These are phyloP conservation scores for Macquaria australasica DNA, from an alignment of 2,113 vertebrate species.

Conservation along the genomic window DNA sequence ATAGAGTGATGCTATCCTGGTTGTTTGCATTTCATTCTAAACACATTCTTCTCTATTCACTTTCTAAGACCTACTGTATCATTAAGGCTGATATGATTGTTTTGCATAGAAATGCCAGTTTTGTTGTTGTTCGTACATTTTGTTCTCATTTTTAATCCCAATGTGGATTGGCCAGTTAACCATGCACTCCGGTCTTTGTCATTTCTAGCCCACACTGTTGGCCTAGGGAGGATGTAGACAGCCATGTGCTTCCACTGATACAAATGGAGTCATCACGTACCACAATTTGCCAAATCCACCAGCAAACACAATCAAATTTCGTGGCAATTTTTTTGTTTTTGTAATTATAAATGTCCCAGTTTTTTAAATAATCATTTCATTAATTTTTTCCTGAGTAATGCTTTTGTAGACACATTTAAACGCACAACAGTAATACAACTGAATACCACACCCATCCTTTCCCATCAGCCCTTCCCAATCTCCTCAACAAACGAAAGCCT, in stretches of 20 bases:
- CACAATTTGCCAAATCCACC: not conserved
- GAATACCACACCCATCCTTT: not conserved
- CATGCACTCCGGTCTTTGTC: not conserved
- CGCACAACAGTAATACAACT: not conserved
- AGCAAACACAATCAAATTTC: not conserved
- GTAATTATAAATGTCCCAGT: not conserved
- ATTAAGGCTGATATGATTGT: not conserved
- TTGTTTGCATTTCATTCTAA: not conserved
- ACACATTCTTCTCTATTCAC: not conserved
- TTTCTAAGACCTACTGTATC: not conserved
- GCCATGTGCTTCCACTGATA: too few species aligned
- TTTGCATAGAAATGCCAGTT: not conserved
- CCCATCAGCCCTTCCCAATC: constrained; percentile 1
- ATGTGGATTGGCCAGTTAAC: not conserved
- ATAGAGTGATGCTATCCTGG: too few species aligned
- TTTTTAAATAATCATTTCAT: too few species aligned
- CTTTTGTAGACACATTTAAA: not conserved
- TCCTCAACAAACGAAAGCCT: constrained; percentile 12
- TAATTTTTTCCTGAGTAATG: too few species aligned
- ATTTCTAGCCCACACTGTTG: too few species aligned
- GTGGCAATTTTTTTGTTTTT: not conserved
- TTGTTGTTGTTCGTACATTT: too few species aligned
- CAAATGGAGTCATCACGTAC: not conserved
- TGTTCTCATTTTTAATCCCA: too few species aligned
- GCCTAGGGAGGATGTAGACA: not conserved